phyloP scores from a whole-genome alignment of 2,113 vertebrate genomes.

The Pangasianodon gigas region DNA sequence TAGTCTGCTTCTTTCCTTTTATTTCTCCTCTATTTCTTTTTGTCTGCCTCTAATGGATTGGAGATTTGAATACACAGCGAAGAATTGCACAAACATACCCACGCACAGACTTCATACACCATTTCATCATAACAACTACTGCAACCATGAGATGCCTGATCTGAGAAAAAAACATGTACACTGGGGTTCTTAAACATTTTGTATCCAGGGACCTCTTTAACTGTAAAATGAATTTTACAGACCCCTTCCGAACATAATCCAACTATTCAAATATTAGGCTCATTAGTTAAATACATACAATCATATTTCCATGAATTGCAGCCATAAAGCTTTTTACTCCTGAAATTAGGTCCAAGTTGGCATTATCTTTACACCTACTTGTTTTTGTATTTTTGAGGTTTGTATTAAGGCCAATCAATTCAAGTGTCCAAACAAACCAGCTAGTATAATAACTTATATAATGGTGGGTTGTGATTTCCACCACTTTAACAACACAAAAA shows the following conservation, averaged over 20 bases:
- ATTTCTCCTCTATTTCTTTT: neutral
- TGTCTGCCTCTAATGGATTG: conserved; percentile 27
- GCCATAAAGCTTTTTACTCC: neutral
- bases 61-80: neutral
- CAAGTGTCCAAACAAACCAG: neutral
- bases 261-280: neutral
- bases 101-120: conserved; percentile 17
- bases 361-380: neutral
- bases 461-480: neutral
- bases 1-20: neutral
- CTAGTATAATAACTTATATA: neutral
- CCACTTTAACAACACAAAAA: neutral
- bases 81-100: conserved; percentile 15
- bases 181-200: neutral
- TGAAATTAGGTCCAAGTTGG: neutral
- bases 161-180: neutral
- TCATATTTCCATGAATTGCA: neutral
- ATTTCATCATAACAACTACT: conserved; percentile 31
- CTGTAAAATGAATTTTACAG: neutral
- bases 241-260: neutral
- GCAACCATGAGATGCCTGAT: conserved; percentile 30
- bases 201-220: neutral
- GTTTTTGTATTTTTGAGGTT: neutral
- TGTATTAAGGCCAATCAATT: neutral
- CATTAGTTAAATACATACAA: neutral